These are phyloP conservation scores for Pyrocoelia pectoralis DNA, from an alignment of 2,888 invertebrate species.

Conservation along the genomic window DNA sequence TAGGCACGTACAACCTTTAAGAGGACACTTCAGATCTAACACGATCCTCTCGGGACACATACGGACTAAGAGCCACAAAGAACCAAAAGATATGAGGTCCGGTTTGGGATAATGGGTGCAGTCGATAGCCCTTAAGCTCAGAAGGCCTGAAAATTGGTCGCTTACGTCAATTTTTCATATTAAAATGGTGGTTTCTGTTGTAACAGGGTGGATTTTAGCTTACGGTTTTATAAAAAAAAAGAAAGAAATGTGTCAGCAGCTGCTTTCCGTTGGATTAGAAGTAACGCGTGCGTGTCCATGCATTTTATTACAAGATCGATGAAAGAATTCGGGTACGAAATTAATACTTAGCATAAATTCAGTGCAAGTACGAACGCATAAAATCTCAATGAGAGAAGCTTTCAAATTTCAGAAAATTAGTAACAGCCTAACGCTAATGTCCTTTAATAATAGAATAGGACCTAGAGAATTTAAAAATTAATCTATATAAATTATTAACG, in stretches of 20 bases:
- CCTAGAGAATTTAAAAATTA: conserved; percentile 14
- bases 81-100: conserved; percentile 38
- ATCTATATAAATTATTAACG: conserved; percentile 21
- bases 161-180: conserved; percentile 19
- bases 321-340: conserved; percentile 36
- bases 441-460: too few species aligned
- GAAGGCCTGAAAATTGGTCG: conserved; percentile 20
- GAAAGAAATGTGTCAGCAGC: conserved; percentile 31
- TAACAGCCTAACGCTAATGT: too few species aligned
- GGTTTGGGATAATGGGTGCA: conserved; percentile 21
- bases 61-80: conserved; percentile 36
- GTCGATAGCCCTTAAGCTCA: conserved; percentile 8
- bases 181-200: conserved; percentile 11
- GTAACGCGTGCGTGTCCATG: conserved; percentile 41
- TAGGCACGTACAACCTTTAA: conserved; percentile 42
- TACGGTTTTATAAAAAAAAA: conserved; percentile 11
- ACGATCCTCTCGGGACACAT: conserved; percentile 38
- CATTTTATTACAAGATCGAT: conserved; percentile 43
- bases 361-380: too few species aligned
- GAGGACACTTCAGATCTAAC: conserved; percentile 37
- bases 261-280: conserved; percentile 39
- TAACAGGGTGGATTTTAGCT: conserved; percentile 13
- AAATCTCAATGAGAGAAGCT: too few species aligned
- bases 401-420: too few species aligned
- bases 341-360: conserved; percentile 35